phyloP scores from a whole-genome alignment of 2,888 invertebrate genomes.

The Cinara cedri region DNA sequence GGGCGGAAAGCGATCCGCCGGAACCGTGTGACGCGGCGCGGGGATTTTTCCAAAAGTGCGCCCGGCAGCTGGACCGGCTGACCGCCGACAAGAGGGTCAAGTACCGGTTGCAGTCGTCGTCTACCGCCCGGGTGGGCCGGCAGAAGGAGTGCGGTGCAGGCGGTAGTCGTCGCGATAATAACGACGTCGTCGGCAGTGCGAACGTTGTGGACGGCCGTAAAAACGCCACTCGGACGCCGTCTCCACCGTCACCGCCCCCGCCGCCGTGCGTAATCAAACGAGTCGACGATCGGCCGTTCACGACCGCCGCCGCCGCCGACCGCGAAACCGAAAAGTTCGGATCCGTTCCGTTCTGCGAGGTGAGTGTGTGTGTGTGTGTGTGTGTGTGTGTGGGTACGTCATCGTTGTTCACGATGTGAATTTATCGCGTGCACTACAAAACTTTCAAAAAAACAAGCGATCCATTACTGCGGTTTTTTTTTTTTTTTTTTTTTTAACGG shows the following conservation, averaged over 20 bases:
- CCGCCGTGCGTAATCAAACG: constrained; percentile 12
- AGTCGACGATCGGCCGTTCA: not conserved
- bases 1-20: constrained; percentile 54
- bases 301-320: not conserved
- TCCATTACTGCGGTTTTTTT: too few relatives aligned
- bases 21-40: constrained; percentile 15
- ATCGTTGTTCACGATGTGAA: too few relatives aligned
- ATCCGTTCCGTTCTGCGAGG: constrained; percentile 24
- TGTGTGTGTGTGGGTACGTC: too few relatives aligned
- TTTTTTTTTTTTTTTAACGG: too few relatives aligned
- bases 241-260: not conserved
- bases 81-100: constrained; percentile 33
- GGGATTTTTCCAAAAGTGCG: constrained; percentile 29
- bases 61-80: constrained; percentile 21
- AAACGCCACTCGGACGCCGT: not conserved
- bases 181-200: not conserved
- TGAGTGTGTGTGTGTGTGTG: too few relatives aligned
- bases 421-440: too few relatives aligned
- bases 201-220: not conserved
- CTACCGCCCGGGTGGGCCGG: not conserved
- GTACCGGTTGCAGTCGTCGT: constrained; percentile 19
- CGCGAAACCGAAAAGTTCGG: not conserved
- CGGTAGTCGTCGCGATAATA: not conserved
- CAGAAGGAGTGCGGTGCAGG: not conserved
- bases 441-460: too few relatives aligned